Evolutionary conservation across 2,888 invertebrate species (phyloP).

Genomic region (Polydrusus cervinus): DNA sequence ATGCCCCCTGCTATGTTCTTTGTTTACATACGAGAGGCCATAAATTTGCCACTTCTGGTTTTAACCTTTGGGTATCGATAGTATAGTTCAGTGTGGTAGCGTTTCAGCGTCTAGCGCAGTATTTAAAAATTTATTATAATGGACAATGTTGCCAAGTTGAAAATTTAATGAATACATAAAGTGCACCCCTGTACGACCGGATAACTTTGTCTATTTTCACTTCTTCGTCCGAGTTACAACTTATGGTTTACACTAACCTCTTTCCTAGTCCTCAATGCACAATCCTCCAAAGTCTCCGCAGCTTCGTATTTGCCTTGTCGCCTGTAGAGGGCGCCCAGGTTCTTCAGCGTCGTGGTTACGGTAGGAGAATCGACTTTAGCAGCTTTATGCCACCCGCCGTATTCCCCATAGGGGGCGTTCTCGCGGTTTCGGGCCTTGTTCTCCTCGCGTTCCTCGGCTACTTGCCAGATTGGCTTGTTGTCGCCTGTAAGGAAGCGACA

Average conservation of each 20-base stretch:
- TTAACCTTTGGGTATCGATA: no score
- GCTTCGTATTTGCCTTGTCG: slow-evolving; percentile 99
- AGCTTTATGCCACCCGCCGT: slow-evolving; percentile 98
- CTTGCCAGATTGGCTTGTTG: slow-evolving; percentile 98
- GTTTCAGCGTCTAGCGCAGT: no score
- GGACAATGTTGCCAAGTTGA: no score
- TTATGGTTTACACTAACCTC: slow-evolving; percentile 83
- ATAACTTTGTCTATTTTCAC: no score
- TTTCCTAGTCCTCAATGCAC: slow-evolving; percentile 95
- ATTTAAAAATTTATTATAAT: no score
- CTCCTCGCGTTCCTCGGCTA: slow-evolving; percentile 98
- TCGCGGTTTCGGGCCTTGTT: slow-evolving; percentile 91
- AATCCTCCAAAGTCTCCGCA: slow-evolving; percentile 98
- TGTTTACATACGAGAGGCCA: no score
- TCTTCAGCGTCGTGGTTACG: slow-evolving; percentile 98
- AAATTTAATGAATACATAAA: no score
- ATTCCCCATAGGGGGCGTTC: slow-evolving; percentile 92
- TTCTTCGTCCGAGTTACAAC: no score
- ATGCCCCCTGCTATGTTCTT: no score
- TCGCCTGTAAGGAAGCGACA: slow-evolving; percentile 75
- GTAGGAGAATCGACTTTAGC: slow-evolving; percentile 98
- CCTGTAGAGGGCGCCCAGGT: slow-evolving; percentile 97
- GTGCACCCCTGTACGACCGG: no score
- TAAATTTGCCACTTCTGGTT: no score
- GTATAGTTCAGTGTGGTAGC: no score